These are phyloP conservation scores for Chalcosyrphus nemorum DNA, from an alignment of 2,888 invertebrate species.

Conservation along the genomic window DNA sequence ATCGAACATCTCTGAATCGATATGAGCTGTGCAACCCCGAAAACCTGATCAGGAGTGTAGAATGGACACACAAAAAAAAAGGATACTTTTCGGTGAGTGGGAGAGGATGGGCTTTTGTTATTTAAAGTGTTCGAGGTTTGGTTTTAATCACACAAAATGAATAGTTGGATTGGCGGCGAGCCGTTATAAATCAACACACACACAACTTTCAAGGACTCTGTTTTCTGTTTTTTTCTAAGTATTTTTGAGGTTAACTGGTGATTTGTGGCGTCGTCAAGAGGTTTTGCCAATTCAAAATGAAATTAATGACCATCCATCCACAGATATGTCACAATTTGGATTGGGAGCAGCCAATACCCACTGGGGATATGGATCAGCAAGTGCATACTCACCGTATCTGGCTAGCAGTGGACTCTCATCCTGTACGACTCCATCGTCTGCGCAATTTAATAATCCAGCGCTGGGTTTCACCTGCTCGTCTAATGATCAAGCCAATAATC, in stretches of 20 bases:
- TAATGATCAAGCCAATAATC: slow-evolving; percentile 85
- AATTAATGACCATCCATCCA: no score
- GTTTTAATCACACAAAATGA: slow-evolving; percentile 75
- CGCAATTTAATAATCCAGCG: slow-evolving; percentile 89
- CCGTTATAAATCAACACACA: slow-evolving; percentile 76
- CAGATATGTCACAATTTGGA: slow-evolving; percentile 94
- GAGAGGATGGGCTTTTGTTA: slow-evolving; percentile 23
- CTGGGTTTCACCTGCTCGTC: slow-evolving; percentile 88
- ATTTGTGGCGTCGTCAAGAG: slow-evolving; percentile 2
- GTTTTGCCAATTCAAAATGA: no score
- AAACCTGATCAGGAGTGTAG: slow-evolving; percentile 21
- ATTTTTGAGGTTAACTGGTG: slow-evolving; percentile 2
- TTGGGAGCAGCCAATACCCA: slow-evolving; percentile 92
- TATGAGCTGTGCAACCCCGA: slow-evolving; percentile 20
- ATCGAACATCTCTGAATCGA: slow-evolving; percentile 53
- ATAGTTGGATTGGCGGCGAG: slow-evolving; percentile 76
- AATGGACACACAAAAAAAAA: background rate
- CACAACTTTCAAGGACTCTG: no score
- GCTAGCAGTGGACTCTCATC: slow-evolving; percentile 87
- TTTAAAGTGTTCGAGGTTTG: slow-evolving; percentile 68
- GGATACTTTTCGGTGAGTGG: slow-evolving; percentile 42
- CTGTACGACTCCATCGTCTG: slow-evolving; percentile 88
- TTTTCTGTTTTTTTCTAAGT: background rate
- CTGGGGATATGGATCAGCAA: slow-evolving; percentile 93
- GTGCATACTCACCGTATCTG: slow-evolving; percentile 93